These are phyloP conservation scores for Umimayanthus chanpuru DNA, from an alignment of 92 coral and sea anemone species.

Conservation along the genomic window DNA sequence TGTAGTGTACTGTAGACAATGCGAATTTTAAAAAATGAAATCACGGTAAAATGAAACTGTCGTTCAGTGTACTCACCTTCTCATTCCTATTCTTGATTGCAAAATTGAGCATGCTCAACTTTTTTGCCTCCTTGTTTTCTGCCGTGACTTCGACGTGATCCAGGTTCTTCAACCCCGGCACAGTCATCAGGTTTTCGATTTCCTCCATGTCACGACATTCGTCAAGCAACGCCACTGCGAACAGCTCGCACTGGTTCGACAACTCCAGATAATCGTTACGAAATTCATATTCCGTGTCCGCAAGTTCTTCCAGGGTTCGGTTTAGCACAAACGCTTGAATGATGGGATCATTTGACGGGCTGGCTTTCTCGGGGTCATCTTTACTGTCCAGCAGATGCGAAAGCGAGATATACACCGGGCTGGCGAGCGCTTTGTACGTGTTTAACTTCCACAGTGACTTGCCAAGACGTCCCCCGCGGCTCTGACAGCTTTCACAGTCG, in stretches of 20 bases:
- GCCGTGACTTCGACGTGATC: slow-evolving; percentile 64
- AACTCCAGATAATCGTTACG: slow-evolving; percentile 69
- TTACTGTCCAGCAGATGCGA: slow-evolving; percentile 45
- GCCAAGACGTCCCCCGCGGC: slow-evolving; percentile 54
- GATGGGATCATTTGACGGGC: slow-evolving; percentile 71
- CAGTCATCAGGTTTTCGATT: slow-evolving; percentile 70
- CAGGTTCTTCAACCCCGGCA: slow-evolving; percentile 65
- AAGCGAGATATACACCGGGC: slow-evolving; percentile 75
- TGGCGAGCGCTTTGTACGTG: slow-evolving; percentile 75
- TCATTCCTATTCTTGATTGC: slow-evolving; percentile 74
- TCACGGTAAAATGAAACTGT: not conserved
- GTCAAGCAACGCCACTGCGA: slow-evolving; percentile 75
- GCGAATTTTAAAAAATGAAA: not conserved
- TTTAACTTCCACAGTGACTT: slow-evolving; percentile 73
- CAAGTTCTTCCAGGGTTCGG: slow-evolving; percentile 60
- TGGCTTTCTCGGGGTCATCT: not conserved
- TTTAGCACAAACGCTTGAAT: slow-evolving; percentile 79
- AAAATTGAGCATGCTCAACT: slow-evolving; percentile 75
- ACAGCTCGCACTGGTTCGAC: slow-evolving; percentile 78
- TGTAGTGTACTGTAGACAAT: not conserved
- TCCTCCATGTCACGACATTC: slow-evolving; percentile 90
- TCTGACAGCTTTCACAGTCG: slow-evolving; percentile 59
- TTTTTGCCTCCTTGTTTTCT: slow-evolving; percentile 50
- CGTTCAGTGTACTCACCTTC: slow-evolving; percentile 52
- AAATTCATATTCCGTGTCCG: slow-evolving; percentile 74